Conservation (phyloP, 2,888 invertebrate species). For the Dendrolimus houi region DNA sequence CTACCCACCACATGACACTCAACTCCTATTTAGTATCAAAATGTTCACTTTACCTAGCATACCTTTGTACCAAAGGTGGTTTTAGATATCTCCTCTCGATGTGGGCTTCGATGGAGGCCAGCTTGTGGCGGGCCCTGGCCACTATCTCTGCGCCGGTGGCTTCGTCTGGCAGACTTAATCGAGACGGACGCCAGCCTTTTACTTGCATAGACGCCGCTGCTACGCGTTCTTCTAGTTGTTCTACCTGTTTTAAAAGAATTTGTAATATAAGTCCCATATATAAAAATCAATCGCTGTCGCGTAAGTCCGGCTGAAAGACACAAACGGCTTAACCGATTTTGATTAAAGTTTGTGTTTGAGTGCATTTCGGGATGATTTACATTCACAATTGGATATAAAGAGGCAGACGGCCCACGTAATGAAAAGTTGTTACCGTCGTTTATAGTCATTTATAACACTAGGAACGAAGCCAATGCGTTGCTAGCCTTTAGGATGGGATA, state of each 20-base stretch:
- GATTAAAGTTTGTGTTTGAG: too few relatives aligned
- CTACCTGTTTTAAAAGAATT: slow-evolving; percentile 70
- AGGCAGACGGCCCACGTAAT: too few relatives aligned
- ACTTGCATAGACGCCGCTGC: slow-evolving; percentile 93
- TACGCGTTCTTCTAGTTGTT: slow-evolving; percentile 91
- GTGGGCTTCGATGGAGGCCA: slow-evolving; percentile 90
- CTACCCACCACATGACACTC: slow-evolving; percentile 11
- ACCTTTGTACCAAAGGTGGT: slow-evolving; percentile 87
- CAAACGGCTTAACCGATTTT: too few relatives aligned
- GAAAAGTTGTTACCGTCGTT: too few relatives aligned
- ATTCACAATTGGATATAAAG: too few relatives aligned
- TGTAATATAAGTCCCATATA: too few relatives aligned
- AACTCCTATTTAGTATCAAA: slow-evolving; percentile 4
- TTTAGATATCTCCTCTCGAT: slow-evolving; percentile 95
- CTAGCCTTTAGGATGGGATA: too few relatives aligned
- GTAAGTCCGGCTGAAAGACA: too few relatives aligned
- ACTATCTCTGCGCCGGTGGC: slow-evolving; percentile 76
- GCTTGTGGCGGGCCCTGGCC: slow-evolving; percentile 80
- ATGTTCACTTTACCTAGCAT: slow-evolving; percentile 51
- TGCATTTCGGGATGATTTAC: too few relatives aligned
- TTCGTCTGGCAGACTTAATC: slow-evolving; percentile 64
- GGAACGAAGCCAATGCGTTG: too few relatives aligned
- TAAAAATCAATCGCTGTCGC: too few relatives aligned
- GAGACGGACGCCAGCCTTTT: slow-evolving; percentile 87
- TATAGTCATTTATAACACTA: too few relatives aligned